These are phyloP conservation scores for Anguilla anguilla DNA, from an alignment of 2,797 vertebrate genomes.

Conservation along the genomic window DNA sequence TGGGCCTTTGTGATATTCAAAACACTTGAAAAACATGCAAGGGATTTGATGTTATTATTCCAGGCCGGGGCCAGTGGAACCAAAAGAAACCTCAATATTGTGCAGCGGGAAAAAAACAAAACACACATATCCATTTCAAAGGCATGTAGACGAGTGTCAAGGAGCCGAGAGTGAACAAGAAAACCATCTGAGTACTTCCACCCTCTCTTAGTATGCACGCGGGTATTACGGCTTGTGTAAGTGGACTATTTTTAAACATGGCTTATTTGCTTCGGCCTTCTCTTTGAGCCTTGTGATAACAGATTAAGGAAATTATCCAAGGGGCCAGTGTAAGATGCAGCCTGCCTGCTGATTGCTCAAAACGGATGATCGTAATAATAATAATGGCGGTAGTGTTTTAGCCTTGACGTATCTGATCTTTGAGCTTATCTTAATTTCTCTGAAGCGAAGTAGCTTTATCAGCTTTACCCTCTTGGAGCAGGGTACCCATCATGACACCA, in stretches of 20 bases:
- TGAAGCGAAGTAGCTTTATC: background rate
- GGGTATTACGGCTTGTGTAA: background rate
- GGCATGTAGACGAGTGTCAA: background rate
- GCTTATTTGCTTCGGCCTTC: conserved; percentile 11
- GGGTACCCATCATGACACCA: background rate
- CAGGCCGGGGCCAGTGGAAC: background rate
- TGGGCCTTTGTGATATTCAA: conserved; percentile 15
- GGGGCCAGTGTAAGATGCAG: background rate
- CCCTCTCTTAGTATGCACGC: background rate
- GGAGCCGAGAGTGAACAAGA: background rate
- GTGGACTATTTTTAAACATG: conserved; percentile 14
- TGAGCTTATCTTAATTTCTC: background rate
- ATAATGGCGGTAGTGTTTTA: background rate
- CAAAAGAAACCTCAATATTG: conserved; percentile 10
- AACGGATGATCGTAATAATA: background rate
- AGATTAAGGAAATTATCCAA: conserved; percentile 10
- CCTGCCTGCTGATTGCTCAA: background rate
- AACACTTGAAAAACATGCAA: conserved; percentile 16
- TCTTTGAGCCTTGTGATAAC: conserved; percentile 21
- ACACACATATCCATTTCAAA: conserved; percentile 15
- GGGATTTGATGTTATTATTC: conserved; percentile 19
- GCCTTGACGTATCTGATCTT: background rate
- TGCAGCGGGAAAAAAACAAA: background rate
- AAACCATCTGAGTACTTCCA: conserved; percentile 6
- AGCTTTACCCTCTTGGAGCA: background rate